Percentiles rank a stretch among this genome's conserved stretches.
Evolutionary conservation across 2,797 vertebrate genomes (phyloP).

Genomic region (Lutjanus campechanus): DNA sequence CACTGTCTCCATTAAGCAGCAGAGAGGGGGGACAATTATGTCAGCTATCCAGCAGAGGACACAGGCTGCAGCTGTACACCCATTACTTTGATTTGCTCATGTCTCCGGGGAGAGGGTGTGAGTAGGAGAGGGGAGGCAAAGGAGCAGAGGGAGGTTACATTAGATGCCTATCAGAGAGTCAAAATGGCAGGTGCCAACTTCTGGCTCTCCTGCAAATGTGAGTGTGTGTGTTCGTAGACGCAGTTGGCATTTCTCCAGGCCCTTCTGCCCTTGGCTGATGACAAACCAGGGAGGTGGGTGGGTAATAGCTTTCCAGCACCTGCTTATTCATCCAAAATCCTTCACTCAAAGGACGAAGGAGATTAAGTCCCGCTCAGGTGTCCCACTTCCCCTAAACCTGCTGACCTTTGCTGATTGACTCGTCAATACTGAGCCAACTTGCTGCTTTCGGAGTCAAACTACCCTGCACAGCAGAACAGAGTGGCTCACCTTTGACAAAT

Average conservation of each 20-base stretch:
- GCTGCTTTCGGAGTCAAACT: slow-evolving; percentile 63
- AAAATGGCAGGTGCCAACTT: slow-evolving; percentile 70
- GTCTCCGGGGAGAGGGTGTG: slow-evolving; percentile 56
- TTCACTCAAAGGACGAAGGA: slow-evolving; percentile 81
- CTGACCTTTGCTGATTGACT: slow-evolving; percentile 83
- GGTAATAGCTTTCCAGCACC: slow-evolving; percentile 80
- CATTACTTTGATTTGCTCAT: slow-evolving; percentile 81
- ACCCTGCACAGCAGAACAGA: slow-evolving; percentile 59
- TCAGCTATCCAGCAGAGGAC: slow-evolving; percentile 76
- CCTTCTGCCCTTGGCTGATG: slow-evolving; percentile 81
- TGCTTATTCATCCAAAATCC: slow-evolving; percentile 84
- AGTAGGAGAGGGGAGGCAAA: slow-evolving; percentile 41
- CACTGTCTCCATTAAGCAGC: slow-evolving; percentile 74
- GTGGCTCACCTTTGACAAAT: slow-evolving; percentile 78
- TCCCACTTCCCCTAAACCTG: slow-evolving; percentile 73
- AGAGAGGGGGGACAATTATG: slow-evolving; percentile 67
- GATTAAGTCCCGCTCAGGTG: slow-evolving; percentile 80
- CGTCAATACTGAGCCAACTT: slow-evolving; percentile 72
- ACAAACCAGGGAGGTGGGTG: slow-evolving; percentile 70
- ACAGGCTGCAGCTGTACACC: slow-evolving; percentile 71
- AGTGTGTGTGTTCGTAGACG: slow-evolving; percentile 43
- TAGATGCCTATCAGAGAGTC: slow-evolving; percentile 70
- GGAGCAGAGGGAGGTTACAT: slow-evolving; percentile 65
- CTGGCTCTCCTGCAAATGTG: slow-evolving; percentile 52
- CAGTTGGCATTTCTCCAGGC: slow-evolving; percentile 75